phyloP scores from a whole-genome alignment of 2,797 vertebrate genomes.

The Vipera latastei region DNA sequence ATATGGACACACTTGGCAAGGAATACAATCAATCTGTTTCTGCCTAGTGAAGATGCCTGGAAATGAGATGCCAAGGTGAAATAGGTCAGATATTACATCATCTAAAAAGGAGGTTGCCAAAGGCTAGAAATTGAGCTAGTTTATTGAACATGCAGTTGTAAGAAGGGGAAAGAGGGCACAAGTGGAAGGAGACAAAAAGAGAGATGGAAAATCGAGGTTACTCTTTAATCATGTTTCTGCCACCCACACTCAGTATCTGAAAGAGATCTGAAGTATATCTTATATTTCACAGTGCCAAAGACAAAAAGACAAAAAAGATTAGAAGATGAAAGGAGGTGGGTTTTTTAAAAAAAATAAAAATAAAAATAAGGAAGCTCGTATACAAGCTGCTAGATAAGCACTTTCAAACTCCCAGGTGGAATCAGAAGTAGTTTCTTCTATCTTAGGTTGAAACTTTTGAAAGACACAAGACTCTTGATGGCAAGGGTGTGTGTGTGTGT shows the following conservation, averaged over 20 bases:
- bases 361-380: not conserved
- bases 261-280: not conserved
- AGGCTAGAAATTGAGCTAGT: not conserved
- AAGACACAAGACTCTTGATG: not conserved
- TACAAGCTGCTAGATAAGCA: not conserved
- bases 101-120: slow-evolving; percentile 10
- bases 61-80: slow-evolving; percentile 12
- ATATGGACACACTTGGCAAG: not conserved
- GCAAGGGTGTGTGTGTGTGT: no score
- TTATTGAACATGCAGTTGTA: not conserved
- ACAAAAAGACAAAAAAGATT: not conserved
- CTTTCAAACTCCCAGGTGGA: not conserved
- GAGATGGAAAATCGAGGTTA: slow-evolving; percentile 2
- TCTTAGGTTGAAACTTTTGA: not conserved
- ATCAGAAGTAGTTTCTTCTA: not conserved
- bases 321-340: not conserved
- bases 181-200: no score
- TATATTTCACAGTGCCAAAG: not conserved
- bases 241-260: not conserved
- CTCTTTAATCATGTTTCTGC: not conserved
- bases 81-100: slow-evolving; percentile 21
- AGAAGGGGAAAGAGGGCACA: not conserved
- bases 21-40: slow-evolving; percentile 17
- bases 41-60: not conserved
- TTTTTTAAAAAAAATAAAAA: no score